These are phyloP conservation scores for Chaetodon auriga DNA, from an alignment of 2,113 vertebrate species.

Conservation along the genomic window DNA sequence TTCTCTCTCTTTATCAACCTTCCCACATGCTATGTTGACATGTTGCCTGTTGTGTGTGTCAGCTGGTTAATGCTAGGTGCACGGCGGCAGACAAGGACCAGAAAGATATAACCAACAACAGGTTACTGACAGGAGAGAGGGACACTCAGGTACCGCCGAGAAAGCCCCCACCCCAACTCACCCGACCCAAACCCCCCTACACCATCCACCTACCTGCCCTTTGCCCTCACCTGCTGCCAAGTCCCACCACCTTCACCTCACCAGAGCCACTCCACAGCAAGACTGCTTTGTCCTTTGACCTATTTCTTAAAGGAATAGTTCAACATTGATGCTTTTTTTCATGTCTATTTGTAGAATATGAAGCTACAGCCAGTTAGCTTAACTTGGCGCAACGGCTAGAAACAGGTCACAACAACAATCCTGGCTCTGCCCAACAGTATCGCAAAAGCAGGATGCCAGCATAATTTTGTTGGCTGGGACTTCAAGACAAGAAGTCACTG, in stretches of 20 bases:
- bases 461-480: no score
- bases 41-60: slow-evolving; percentile 86
- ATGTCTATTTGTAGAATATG: no score
- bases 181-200: slow-evolving; percentile 45
- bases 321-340: no score
- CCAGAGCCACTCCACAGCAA: slow-evolving; percentile 86
- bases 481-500: no score
- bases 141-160: slow-evolving; percentile 95
- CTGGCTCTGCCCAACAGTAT: no score
- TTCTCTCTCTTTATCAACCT: slow-evolving; percentile 33
- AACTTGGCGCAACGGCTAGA: no score
- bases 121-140: slow-evolving; percentile 99
- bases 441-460: no score
- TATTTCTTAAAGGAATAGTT: no score
- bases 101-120: slow-evolving; percentile 99
- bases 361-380: no score
- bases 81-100: slow-evolving; percentile 98
- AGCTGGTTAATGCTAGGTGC: slow-evolving; percentile 98
- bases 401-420: no score
- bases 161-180: slow-evolving; percentile 50
- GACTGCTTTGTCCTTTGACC: slow-evolving; percentile 44
- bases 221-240: slow-evolving; percentile 65
- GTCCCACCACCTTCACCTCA: slow-evolving; percentile 25
- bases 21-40: slow-evolving; percentile 68
- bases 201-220: slow-evolving; percentile 51